Evolutionary conservation across 2,797 vertebrate genomes (phyloP), one percentile per base, ranked within the genome.

Genomic region (Falco berigora): DNA sequence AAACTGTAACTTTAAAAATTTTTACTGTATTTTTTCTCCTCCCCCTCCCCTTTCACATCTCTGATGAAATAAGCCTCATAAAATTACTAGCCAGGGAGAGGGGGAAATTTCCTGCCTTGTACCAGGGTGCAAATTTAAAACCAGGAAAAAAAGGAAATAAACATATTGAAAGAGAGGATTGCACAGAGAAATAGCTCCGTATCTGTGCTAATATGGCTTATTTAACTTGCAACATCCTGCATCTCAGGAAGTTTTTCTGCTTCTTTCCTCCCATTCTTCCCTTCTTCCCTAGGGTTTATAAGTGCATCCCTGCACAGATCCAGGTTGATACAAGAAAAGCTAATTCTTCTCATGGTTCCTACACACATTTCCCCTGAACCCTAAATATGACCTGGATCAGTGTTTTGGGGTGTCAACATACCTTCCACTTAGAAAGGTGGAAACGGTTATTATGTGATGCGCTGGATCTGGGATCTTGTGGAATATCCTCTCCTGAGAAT

Each of bases 381-480:
- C 38, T 47, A 46, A 78, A 49, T 3, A 6, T 6, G 24, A 16
- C 42, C 68, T 52, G 30, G 66, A n/a, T 92, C 72, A 14, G 20
- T n/a, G 19, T 34, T 81, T 16, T 81, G 66, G 74, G 53, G 10
- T 46, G n/a, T 68, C 84, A 78, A 30, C 76, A 58, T 52, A 24
- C 34, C 56, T 91, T 88, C 84, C 18, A 13, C 58, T 9, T 40
- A 25, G 53, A 62, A 90, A 95, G 84, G 87, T 94, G 88, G 94
- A 87, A 96, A 79, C 72, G 40, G 52, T 97, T 90, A 92, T 97
- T 97, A 84, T 14, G 38, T 72, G 82, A 53, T 74, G 90, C 4
- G 5, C 53, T 84, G 91, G 42, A 88, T 61, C 86, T 23, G 63
- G 86, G 88, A 59, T 74, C 69, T 56, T 77, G 62, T 93, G 86